Percentiles rank a stretch among this genome's conserved stretches.
phyloP scores from a whole-genome alignment of 23 tunicate species.

The Aplidium turbinatum region DNA sequence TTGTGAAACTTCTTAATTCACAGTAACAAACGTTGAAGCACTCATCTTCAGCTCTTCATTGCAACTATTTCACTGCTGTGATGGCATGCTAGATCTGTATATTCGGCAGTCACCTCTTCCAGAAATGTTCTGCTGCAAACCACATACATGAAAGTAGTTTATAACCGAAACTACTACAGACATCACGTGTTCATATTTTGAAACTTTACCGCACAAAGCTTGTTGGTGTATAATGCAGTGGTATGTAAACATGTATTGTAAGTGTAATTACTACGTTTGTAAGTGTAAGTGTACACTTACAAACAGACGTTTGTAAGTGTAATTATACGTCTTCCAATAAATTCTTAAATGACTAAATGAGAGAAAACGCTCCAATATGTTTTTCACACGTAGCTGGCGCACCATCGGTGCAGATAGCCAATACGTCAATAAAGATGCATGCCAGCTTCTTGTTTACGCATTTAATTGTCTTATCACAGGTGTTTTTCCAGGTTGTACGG shows the following conservation, averaged over 20 bases:
- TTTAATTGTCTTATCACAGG: slow-evolving; percentile 10
- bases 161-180: slow-evolving; percentile 14
- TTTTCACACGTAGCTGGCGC: slow-evolving; percentile 25
- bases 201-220: slow-evolving; percentile 18
- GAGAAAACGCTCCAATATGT: slow-evolving; percentile 15
- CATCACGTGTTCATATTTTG: slow-evolving; percentile 22
- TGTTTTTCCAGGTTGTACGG: slow-evolving; percentile 27
- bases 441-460: slow-evolving; percentile 17
- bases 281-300: too few species aligned
- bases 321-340: slow-evolving; percentile 4
- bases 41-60: too few species aligned
- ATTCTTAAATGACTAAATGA: slow-evolving; percentile 7
- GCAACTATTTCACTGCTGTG: too few species aligned
- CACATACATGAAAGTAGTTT: too few species aligned
- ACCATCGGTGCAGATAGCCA: slow-evolving; percentile 31
- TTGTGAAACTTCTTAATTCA: too few species aligned
- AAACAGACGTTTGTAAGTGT: too few species aligned
- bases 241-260: too few species aligned
- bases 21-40: too few species aligned
- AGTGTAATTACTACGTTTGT: too few species aligned
- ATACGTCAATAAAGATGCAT: slow-evolving; percentile 2
- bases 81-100: too few species aligned
- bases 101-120: too few species aligned
- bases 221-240: slow-evolving; percentile 36
- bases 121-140: too few species aligned